Conservation (phyloP, 2,888 invertebrate species). For the Leucophenga maculata region DNA sequence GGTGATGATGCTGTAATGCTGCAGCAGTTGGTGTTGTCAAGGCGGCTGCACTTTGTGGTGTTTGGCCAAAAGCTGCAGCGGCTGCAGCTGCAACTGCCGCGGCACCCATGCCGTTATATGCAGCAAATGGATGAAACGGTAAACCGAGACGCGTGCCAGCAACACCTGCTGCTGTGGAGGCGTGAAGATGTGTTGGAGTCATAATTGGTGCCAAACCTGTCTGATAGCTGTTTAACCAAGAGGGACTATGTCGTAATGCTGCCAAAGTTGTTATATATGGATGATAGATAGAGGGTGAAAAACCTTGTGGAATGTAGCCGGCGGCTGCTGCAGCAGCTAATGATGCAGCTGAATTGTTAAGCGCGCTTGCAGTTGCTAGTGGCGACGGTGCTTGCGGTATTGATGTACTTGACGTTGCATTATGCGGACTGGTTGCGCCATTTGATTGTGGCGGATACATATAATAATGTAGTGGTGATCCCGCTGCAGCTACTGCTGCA, state of each 20-base stretch:
- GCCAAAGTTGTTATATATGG: slow-evolving; percentile 71
- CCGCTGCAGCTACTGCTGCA: slow-evolving; percentile 42
- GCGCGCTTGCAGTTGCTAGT: slow-evolving; percentile 45
- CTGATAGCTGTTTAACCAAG: slow-evolving; percentile 75
- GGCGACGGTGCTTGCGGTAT: slow-evolving; percentile 39
- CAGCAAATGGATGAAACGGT: slow-evolving; percentile 66
- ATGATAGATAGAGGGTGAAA: slow-evolving; percentile 67
- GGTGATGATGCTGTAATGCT: not conserved
- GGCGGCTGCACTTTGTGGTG: slow-evolving; percentile 47
- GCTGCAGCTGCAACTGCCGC: slow-evolving; percentile 64
- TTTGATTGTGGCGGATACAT: slow-evolving; percentile 71
- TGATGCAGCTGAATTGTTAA: slow-evolving; percentile 50
- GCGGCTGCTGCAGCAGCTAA: slow-evolving; percentile 65
- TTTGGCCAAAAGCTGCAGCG: slow-evolving; percentile 60
- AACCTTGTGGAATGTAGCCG: slow-evolving; percentile 70
- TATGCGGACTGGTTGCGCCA: slow-evolving; percentile 60
- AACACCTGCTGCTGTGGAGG: slow-evolving; percentile 49
- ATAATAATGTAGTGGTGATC: slow-evolving; percentile 68
- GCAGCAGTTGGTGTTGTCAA: slow-evolving; percentile 39
- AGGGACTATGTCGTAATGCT: slow-evolving; percentile 73
- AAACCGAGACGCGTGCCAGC: slow-evolving; percentile 72
- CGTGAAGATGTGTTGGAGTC: slow-evolving; percentile 51
- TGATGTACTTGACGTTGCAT: slow-evolving; percentile 50
- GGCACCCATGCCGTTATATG: slow-evolving; percentile 68
- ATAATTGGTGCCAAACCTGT: slow-evolving; percentile 65